Evolutionary conservation across 2,113 vertebrate species (phyloP), one percentile per base, ranked within the genome.

Genomic region (Eretmochelys imbricata): DNA sequence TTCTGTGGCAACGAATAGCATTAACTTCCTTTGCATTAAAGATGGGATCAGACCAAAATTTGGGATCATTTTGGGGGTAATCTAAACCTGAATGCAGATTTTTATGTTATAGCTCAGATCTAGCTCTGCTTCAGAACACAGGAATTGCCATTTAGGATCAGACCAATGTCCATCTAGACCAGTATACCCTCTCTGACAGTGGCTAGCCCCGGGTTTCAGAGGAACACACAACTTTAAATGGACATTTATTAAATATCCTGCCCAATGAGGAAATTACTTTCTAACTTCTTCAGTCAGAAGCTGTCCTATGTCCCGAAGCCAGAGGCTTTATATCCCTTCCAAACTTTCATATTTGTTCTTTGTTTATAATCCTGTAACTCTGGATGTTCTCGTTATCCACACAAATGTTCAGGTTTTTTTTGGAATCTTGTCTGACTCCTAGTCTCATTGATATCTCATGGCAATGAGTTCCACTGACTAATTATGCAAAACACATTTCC

Each of bases 221-320:
- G 6, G 72, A 25, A 48, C 2, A 84, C 13, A 25, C 1, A 2
- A 49, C 31, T 80, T 88, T 25, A 93, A 91, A 59, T 3, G 2
- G 53, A 8, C 11, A 27, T 0, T 0, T 29, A 27, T 69, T 6
- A 0, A 0, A 84, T 19, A 85, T 4, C 1, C 50, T 85, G n/a
- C 4, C 24, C 82, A 49, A 80, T 20, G 25, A 88, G 84, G 10
- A 86, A 59, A 0, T 0, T 51, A 80, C 4, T 53, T 94, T 90
- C 35, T 87, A 38, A 62, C 8, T 57, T 10, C 85, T 94, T 93
- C 0, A 0, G 81, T 75, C 80, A 91, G 90, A 89, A 94, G 6
- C 13, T 78, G 10, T 7, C 10, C 84, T 84, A 84, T 54, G 84
- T 35, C 49, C 54, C 10, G 54, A 55, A 55, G 54, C 20, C 25